Evolutionary conservation across 2,888 invertebrate genomes (phyloP).

Genomic region (Rhyacophila evoluta): DNA sequence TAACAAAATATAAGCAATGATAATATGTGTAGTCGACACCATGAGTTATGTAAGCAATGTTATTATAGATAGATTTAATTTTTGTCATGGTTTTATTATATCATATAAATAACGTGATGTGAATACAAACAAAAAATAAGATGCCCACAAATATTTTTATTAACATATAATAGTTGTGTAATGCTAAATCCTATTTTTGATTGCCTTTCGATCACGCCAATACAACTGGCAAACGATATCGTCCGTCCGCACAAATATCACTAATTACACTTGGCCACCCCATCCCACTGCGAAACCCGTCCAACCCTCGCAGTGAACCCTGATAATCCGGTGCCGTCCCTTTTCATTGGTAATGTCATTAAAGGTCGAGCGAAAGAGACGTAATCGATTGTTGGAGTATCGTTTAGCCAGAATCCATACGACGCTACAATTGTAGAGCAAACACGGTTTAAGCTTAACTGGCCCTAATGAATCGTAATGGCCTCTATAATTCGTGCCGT

Average conservation of each 20-base stretch:
- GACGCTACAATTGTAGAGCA: constrained; percentile 58
- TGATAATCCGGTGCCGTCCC: constrained; percentile 19
- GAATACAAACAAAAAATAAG: too few species aligned
- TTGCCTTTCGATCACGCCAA: constrained; percentile 25
- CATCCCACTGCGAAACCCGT: constrained; percentile 17
- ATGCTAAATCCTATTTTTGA: neutral
- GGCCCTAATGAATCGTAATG: constrained; percentile 74
- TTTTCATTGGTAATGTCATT: neutral
- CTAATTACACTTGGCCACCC: constrained; percentile 52
- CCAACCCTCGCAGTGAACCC: neutral
- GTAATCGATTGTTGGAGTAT: neutral
- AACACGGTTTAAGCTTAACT: constrained; percentile 73
- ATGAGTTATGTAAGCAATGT: too few species aligned
- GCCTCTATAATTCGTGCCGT: constrained; percentile 73
- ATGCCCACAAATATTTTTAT: too few species aligned
- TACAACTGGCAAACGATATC: constrained; percentile 40
- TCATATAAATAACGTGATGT: too few species aligned
- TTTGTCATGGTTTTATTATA: too few species aligned
- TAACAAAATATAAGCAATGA: too few species aligned
- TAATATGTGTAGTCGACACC: too few species aligned
- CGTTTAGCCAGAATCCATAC: constrained; percentile 13
- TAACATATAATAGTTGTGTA: too few species aligned
- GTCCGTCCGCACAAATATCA: constrained; percentile 54
- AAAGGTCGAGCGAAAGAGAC: constrained; percentile 17
- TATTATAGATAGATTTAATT: too few species aligned